Base-by-base conservation (phyloP, 30 jellyfish, hydroid and myxozoan genomes). In the Mastigias papua region DNA sequence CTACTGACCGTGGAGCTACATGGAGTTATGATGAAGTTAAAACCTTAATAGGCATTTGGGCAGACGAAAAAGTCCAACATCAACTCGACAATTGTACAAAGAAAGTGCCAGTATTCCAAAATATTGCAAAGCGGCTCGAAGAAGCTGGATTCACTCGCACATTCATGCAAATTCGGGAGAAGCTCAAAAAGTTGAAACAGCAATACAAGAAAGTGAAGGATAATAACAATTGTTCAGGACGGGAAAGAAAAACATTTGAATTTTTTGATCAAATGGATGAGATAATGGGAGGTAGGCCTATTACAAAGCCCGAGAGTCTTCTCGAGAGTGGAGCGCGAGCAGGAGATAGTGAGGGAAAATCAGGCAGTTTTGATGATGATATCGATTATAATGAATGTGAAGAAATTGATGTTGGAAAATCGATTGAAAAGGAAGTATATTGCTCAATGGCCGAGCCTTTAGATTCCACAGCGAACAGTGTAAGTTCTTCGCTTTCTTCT, bases 251-350 rank as follows among this genome's bases (percentile, higher is more conserved):
- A 54, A 79, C 71, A 50, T n/a, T n/a, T 67, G 65, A 17, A 69
- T 60, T 60, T 60, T 80, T 58, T 33, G 51, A 80, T 58, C 17
- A 20, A 57, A 34, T 80, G 29, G 90, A 80, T 61, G 42, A 80
- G 60, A 29, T 60, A 31, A 2, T 80, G 90, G 90, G 90, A 16
- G 80, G 62, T 63, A 61, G 71, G 90, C 81, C 90, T 1, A 80
- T 62, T 20, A 60, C 72, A 15, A 80, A 34, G 29, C 81, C 90
- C 1, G 61, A 30, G 31, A 11, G 72, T 63, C 42, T 80, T 20
- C 81, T 60, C 7, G 81, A 80, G 9, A 63, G 71, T 9, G 81
- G 28, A 46, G 72, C 29, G 49, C 16, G 25, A 30, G 31, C 72
- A 60, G 49, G 2, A 19, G 81, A 58, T 26, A 65, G 76, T 21